Base-by-base conservation (phyloP, 1,140 invertebrate genomes). In the Drosophila rhopaloa region DNA sequence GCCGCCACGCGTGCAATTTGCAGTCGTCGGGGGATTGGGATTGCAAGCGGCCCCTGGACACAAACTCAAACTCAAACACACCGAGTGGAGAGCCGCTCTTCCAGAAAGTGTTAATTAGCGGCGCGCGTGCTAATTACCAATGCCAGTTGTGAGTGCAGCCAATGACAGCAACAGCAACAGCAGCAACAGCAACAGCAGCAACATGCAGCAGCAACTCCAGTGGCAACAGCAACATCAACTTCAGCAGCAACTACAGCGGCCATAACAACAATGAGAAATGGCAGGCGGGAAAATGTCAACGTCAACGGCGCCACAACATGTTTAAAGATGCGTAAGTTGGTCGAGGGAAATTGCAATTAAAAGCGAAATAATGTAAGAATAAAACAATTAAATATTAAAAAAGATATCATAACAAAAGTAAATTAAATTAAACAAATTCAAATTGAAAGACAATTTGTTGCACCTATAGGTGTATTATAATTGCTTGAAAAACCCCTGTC, bases 91-190 rank as follows among this genome's bases (percentile, higher is more conserved):
- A 16, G 62, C 60, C 43, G 50, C 78, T 59, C 70, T 44, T 68
- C 55, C 56, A 77, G 73, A 76, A 77, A 77, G 75, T 85, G 82
- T 86, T 85, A 85, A 85, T 85, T 88, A 82, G 70, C 58, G 66
- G 63, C 80, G 79, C 75, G 75, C 75, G 75, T 77, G 75, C 75
- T 77, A 77, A 77, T 77, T 77, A 77, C 75, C 75, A 77, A 77
- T 76, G 73, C 72, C 54, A 55, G 72, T 76, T 65, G 73, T 66
- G 72, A 57, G 65, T 71, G 66, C 67, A 71, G 48, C 67, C 67
- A 71, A 48, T 71, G 67, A 70, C 67, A 70, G 67, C 50, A 40
- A 41, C 48, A 55, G 43, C 62, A 29, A 10, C 46, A n/a, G n/a
- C 29, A 32, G 16, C 46, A n/a, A 44, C 43, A 29, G 57, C 29